phyloP scores from a whole-genome alignment of 2,113 vertebrate species.

The Mirza zaza region DNA sequence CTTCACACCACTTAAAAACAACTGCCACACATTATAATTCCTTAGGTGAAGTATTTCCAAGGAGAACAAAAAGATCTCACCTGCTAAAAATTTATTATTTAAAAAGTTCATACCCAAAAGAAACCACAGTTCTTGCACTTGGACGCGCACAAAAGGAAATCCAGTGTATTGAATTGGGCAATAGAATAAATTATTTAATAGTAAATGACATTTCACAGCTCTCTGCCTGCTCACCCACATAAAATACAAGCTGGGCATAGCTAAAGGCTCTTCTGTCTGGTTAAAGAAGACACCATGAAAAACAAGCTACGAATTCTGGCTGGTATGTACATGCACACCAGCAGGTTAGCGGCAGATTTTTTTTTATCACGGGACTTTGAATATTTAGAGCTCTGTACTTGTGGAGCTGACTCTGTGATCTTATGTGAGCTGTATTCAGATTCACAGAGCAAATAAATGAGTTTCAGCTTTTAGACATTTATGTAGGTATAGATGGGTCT shows the following conservation, averaged over 20 bases:
- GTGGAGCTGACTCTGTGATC: not conserved
- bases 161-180: constrained; percentile 30
- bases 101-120: constrained; percentile 67
- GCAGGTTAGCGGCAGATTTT: not conserved
- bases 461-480: not conserved
- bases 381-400: not conserved
- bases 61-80: constrained; percentile 66
- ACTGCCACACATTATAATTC: constrained; percentile 51
- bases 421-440: constrained; percentile 40
- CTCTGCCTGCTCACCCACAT: constrained; percentile 55
- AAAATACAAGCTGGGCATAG: constrained; percentile 19
- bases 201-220: constrained; percentile 58
- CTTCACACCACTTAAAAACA: constrained; percentile 62
- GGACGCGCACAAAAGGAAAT: constrained; percentile 30
- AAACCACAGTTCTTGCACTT: constrained; percentile 58
- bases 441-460: constrained; percentile 47
- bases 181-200: constrained; percentile 70
- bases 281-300: constrained; percentile 8
- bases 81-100: constrained; percentile 56
- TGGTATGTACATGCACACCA: not conserved
- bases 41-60: constrained; percentile 63
- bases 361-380: not conserved
- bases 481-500: constrained; percentile 50
- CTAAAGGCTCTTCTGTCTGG: constrained; percentile 28
- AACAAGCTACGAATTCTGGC: not conserved